phyloP scores from a whole-genome alignment of 2,888 invertebrate species.

The Patella depressa region DNA sequence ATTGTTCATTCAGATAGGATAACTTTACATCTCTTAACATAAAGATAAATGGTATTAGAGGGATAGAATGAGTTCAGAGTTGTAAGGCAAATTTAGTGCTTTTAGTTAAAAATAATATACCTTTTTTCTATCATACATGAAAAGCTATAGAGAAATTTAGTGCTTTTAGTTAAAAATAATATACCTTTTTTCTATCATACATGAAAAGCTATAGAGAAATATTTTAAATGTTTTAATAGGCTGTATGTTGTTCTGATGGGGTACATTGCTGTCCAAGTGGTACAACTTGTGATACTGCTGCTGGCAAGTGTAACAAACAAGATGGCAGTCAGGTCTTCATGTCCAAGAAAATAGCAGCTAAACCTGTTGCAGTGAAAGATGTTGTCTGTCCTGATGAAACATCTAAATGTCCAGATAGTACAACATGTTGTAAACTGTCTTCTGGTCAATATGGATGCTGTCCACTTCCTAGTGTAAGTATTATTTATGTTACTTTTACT shows the following conservation, averaged over 20 bases:
- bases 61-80: too few species aligned
- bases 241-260: constrained; percentile 56
- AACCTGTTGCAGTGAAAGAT: constrained; percentile 9
- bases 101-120: too few species aligned
- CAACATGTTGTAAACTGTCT: constrained; percentile 20
- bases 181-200: too few species aligned
- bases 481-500: too few species aligned
- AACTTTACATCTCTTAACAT: too few species aligned
- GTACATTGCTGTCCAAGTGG: constrained; percentile 51
- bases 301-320: constrained; percentile 38
- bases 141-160: too few species aligned
- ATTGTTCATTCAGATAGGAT: too few species aligned
- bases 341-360: constrained; percentile 33
- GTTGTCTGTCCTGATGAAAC: constrained; percentile 35
- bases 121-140: too few species aligned
- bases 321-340: constrained; percentile 28
- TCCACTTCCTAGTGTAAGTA: constrained; percentile 30
- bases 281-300: constrained; percentile 42
- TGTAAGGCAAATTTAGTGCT: too few species aligned
- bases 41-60: too few species aligned
- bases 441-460: constrained; percentile 33
- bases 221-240: constrained; percentile 30
- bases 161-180: too few species aligned
- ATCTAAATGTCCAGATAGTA: constrained; percentile 25
- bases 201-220: too few species aligned